Conservation (phyloP, 2,888 invertebrate genomes). For the Eutolmus rufibarbis region DNA sequence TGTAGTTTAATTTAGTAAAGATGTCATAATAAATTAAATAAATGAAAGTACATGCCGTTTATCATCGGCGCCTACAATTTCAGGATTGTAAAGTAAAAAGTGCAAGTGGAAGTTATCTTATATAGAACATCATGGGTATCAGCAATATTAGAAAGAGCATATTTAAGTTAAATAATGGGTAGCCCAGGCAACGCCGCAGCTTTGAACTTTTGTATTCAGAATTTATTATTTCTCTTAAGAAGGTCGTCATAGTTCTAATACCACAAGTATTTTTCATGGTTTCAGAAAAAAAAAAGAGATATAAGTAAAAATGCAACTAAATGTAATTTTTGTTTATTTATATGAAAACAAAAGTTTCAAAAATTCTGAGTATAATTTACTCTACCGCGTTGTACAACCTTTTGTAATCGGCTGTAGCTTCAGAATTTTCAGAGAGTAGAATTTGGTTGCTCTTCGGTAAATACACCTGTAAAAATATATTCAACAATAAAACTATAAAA, state of each 20-base stretch:
- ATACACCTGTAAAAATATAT: neutral
- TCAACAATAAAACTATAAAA: neutral
- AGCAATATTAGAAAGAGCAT: too few species aligned
- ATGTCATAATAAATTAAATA: neutral
- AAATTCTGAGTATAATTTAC: neutral
- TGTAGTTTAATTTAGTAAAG: neutral
- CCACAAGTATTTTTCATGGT: too few species aligned
- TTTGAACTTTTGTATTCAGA: too few species aligned
- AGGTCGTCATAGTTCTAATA: too few species aligned
- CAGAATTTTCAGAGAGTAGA: slow-evolving; percentile 54
- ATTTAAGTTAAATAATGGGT: too few species aligned
- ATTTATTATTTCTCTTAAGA: too few species aligned
- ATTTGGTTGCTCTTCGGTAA: slow-evolving; percentile 55
- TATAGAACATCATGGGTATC: too few species aligned
- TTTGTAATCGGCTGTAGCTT: slow-evolving; percentile 57
- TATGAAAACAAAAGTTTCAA: neutral
- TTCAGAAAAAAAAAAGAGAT: too few species aligned
- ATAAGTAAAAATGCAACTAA: neutral
- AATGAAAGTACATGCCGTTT: neutral
- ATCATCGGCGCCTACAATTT: neutral
- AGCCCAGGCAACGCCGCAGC: too few species aligned
- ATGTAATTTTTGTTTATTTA: neutral
- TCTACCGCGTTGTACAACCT: slow-evolving; percentile 60
- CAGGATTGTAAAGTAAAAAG: neutral
- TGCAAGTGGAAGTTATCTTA: too few species aligned